Percentiles rank a stretch among this genome's conserved stretches.
These are phyloP conservation scores for Rhinolophus sinicus DNA, from an alignment of 2,113 vertebrate genomes.

Conservation along the genomic window DNA sequence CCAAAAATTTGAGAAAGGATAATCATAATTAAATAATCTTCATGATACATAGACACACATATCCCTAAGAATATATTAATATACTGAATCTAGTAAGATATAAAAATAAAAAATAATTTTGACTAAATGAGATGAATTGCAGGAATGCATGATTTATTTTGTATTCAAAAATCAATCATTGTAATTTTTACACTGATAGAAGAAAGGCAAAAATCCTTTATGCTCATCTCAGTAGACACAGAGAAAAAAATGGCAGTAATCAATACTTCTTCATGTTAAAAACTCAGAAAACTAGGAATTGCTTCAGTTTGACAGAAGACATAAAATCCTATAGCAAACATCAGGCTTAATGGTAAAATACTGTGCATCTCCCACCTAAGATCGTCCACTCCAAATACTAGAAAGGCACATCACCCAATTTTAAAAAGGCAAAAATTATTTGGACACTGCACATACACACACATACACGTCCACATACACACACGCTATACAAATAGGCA, in stretches of 20 bases:
- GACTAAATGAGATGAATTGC: background rate
- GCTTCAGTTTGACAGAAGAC: background rate
- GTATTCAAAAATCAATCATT: background rate
- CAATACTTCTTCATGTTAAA: background rate
- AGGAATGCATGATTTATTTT: background rate
- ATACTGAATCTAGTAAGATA: background rate
- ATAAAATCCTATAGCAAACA: background rate
- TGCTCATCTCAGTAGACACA: background rate
- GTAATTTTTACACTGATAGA: background rate
- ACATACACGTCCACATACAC: background rate
- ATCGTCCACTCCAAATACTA: background rate
- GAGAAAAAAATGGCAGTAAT: background rate
- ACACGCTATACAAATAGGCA: background rate
- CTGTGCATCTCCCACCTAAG: background rate
- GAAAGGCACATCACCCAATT: background rate
- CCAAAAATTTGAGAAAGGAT: background rate
- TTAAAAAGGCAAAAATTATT: background rate
- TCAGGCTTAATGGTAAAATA: background rate
- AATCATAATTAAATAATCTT: background rate
- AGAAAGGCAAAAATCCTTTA: background rate
- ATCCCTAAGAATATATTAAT: background rate
- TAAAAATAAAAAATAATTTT: conserved; percentile 7
- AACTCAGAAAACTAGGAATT: background rate
- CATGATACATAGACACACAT: background rate
- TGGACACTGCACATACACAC: background rate